These are phyloP conservation scores for Mastomys natalensis DNA, from an alignment of 2,113 vertebrate genomes.

Conservation along the genomic window DNA sequence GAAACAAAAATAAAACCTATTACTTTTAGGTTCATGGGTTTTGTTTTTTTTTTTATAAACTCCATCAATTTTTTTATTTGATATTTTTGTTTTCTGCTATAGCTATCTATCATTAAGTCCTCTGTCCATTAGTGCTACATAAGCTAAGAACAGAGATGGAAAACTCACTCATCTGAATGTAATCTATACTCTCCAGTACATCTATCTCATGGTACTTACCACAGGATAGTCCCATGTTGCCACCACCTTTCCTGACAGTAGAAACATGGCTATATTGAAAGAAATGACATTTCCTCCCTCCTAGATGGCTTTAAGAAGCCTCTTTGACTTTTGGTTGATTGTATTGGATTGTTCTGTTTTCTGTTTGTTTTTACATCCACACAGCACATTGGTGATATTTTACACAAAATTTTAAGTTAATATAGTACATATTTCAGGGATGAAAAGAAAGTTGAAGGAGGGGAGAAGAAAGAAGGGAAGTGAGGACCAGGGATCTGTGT, in stretches of 20 bases:
- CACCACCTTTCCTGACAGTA: neutral
- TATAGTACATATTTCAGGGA: neutral
- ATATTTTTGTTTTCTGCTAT: constrained; percentile 5
- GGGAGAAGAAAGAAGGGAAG: too few relatives aligned
- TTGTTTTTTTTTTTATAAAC: neutral
- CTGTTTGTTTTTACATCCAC: neutral
- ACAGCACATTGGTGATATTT: neutral
- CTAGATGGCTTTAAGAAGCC: too few relatives aligned
- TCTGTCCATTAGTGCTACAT: neutral
- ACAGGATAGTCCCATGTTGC: neutral
- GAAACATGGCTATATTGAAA: neutral
- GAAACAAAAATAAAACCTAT: neutral
- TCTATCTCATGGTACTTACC: neutral
- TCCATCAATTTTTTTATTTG: neutral
- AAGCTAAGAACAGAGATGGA: neutral
- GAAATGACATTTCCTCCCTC: neutral
- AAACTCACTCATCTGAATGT: too few relatives aligned
- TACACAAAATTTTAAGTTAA: neutral
- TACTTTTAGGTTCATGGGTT: neutral
- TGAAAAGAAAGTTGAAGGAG: neutral
- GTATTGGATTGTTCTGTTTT: neutral
- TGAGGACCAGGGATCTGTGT: too few relatives aligned
- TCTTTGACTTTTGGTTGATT: neutral
- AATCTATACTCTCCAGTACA: neutral
- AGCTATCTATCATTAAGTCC: neutral